Conservation (phyloP, 2,797 vertebrate genomes). For the Peromyscus attwateri region DNA sequence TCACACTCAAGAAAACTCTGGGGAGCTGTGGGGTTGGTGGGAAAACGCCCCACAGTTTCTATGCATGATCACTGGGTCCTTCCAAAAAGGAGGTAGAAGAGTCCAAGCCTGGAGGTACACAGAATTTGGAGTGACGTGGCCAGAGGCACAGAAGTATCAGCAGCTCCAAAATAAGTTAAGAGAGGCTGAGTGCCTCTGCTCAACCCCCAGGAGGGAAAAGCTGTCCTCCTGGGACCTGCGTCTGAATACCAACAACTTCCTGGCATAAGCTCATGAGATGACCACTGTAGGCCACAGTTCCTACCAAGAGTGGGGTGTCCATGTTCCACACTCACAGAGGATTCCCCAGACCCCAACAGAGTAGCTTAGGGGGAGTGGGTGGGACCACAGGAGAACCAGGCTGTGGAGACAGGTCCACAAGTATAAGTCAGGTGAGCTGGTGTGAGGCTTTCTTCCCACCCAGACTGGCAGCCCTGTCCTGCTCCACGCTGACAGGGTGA, state of each 20-base stretch:
- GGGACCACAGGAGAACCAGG: not conserved
- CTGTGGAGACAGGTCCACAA: not conserved
- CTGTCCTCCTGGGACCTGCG: no score
- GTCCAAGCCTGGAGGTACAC: not conserved
- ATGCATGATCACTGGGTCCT: no score
- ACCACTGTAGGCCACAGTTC: not conserved
- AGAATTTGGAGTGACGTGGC: not conserved
- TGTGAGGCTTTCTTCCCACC: not conserved
- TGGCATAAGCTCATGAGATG: not conserved
- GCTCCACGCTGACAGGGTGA: not conserved
- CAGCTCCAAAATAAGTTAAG: not conserved
- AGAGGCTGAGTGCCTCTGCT: not conserved
- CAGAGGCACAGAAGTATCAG: not conserved
- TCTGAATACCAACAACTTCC: not conserved
- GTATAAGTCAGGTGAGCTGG: not conserved
- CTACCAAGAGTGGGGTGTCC: not conserved
- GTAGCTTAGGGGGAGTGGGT: not conserved
- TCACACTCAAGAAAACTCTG: no score
- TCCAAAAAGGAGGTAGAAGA: not conserved
- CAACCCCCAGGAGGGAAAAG: not conserved
- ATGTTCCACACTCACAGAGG: not conserved
- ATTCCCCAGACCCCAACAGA: not conserved
- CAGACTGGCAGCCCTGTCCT: not conserved
- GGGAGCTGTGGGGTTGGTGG: no score
- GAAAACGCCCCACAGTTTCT: no score